These are phyloP conservation scores for Halictus quadricinctus DNA, from an alignment of 2,888 invertebrate genomes.

Conservation along the genomic window DNA sequence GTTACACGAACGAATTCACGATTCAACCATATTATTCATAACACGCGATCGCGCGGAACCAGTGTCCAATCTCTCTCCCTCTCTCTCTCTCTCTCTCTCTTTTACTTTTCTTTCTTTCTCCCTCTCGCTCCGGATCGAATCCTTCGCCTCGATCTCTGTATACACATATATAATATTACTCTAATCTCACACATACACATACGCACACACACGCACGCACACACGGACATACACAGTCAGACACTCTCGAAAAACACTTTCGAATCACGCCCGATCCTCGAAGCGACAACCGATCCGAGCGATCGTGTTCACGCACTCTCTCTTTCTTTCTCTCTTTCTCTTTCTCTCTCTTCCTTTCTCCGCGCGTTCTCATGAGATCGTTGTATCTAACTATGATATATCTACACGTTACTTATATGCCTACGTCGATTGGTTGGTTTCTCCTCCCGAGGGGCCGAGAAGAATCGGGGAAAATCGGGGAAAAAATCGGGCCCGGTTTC, in stretches of 20 bases:
- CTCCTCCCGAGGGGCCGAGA: constrained; percentile 29
- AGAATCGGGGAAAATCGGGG: neutral
- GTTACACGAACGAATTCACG: constrained; percentile 76
- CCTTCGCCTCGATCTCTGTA: constrained; percentile 47
- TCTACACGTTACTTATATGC: constrained; percentile 80
- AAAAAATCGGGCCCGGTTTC: constrained; percentile 20
- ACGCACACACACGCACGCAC: neutral
- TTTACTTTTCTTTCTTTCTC: neutral
- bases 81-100: neutral
- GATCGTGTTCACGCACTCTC: constrained; percentile 22
- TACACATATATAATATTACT: constrained; percentile 45
- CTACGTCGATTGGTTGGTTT: constrained; percentile 70
- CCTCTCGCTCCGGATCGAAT: constrained; percentile 25
- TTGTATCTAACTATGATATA: constrained; percentile 82
- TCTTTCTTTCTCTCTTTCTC: neutral
- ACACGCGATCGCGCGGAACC: constrained; percentile 58
- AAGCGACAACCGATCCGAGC: constrained; percentile 22
- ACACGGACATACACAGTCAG: neutral
- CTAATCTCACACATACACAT: constrained; percentile 6
- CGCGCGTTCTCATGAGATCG: constrained; percentile 80
- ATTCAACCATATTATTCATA: constrained; percentile 78
- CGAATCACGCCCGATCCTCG: constrained; percentile 30
- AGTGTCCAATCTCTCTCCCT: constrained; percentile 34
- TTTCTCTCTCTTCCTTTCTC: neutral
- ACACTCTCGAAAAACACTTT: constrained; percentile 13